Evolutionary conservation across 2,888 invertebrate genomes (phyloP).

Genomic region (Hirtodrosophila alboralis): DNA sequence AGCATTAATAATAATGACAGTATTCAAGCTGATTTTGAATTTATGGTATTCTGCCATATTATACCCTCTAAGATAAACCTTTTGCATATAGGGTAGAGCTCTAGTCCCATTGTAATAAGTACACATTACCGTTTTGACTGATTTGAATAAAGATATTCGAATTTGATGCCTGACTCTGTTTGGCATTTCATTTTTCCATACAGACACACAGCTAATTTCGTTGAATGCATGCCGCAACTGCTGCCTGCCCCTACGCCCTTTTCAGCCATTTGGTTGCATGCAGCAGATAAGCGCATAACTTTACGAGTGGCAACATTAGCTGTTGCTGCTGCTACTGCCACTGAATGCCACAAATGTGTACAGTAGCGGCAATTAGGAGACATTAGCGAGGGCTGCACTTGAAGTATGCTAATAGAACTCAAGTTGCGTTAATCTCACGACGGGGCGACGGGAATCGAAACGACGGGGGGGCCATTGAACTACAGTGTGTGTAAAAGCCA

Average conservation of each 20-base stretch:
- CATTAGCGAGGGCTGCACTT: conserved; percentile 48
- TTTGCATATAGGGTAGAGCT: too few relatives aligned
- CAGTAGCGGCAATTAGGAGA: conserved; percentile 52
- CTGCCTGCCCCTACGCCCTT: too few relatives aligned
- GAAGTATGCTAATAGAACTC: conserved; percentile 54
- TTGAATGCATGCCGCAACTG: conserved; percentile 22
- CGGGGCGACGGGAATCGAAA: too few relatives aligned
- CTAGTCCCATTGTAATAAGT: neutral
- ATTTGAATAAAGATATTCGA: conserved; percentile 15
- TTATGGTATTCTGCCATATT: too few relatives aligned
- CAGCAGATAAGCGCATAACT: conserved; percentile 59
- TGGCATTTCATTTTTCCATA: conserved; percentile 22
- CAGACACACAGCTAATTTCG: conserved; percentile 38
- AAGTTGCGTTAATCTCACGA: conserved; percentile 52
- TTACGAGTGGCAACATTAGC: conserved; percentile 62
- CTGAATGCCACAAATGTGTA: conserved; percentile 20
- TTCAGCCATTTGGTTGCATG: conserved; percentile 27
- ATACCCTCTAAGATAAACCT: too few relatives aligned
- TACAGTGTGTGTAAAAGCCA: conserved; percentile 42
- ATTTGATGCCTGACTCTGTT: conserved; percentile 14
- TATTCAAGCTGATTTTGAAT: too few relatives aligned
- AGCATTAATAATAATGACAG: too few relatives aligned
- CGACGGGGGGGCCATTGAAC: conserved; percentile 35
- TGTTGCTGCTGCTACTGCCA: conserved; percentile 22
- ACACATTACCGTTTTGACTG: conserved; percentile 19